phyloP scores from a whole-genome alignment of 1,140 invertebrate species.

The Zaprionus kolodkinae region DNA sequence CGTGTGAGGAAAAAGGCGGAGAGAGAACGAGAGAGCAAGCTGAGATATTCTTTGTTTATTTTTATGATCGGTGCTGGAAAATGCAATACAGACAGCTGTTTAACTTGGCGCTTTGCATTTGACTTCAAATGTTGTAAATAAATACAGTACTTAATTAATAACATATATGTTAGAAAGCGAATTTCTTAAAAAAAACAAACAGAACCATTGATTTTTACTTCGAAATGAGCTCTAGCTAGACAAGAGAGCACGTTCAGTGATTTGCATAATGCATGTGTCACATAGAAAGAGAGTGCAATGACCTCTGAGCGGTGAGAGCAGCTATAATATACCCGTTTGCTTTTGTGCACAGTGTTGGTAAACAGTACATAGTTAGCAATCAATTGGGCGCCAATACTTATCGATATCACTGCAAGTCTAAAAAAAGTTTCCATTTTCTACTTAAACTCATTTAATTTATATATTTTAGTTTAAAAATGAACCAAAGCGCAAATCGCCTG shows the following conservation, averaged over 20 bases:
- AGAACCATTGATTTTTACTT: neutral
- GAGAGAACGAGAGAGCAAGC: constrained; percentile 9
- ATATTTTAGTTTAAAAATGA: constrained; percentile 55
- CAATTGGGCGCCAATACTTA: neutral
- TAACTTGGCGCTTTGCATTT: neutral
- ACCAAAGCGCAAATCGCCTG: constrained; percentile 51
- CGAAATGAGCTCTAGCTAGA: too few relatives aligned
- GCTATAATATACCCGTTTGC: neutral
- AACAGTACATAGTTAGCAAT: neutral
- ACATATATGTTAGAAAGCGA: too few relatives aligned
- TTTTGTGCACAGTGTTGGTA: neutral
- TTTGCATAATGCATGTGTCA: neutral
- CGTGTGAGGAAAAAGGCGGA: neutral
- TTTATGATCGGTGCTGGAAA: constrained; percentile 23
- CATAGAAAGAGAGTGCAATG: neutral
- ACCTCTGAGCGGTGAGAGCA: neutral
- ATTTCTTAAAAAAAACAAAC: neutral
- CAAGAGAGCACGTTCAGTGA: neutral
- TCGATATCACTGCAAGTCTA: neutral
- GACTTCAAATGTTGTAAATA: constrained; percentile 11
- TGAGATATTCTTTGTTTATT: constrained; percentile 10
- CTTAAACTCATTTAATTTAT: neutral
- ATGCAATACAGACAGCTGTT: constrained; percentile 1
- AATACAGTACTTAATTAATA: neutral
- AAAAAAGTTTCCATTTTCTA: neutral